Conservation (phyloP, 2,888 invertebrate species). For the Chydorus sphaericus region DNA sequence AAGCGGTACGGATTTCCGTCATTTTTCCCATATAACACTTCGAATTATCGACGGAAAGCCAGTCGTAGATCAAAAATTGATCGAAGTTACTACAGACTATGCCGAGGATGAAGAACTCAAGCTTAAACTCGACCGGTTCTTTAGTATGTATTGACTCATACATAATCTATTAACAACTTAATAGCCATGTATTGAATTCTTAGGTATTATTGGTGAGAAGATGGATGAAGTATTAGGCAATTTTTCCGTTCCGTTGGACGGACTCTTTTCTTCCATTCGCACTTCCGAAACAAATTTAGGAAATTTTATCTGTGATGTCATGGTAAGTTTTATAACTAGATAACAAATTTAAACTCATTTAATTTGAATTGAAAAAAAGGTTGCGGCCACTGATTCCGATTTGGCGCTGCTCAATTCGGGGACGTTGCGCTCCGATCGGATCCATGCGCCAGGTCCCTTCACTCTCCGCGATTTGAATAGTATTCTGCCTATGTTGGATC, state of each 20-base stretch:
- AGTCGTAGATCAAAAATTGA: slow-evolving; percentile 38
- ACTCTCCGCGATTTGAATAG: slow-evolving; percentile 66
- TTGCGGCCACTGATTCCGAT: slow-evolving; percentile 68
- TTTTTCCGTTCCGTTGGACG: slow-evolving; percentile 74
- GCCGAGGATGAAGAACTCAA: slow-evolving; percentile 55
- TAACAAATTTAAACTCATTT: not conserved
- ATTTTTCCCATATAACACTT: slow-evolving; percentile 66
- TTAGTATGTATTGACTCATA: slow-evolving; percentile 32
- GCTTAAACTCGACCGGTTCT: slow-evolving; percentile 53
- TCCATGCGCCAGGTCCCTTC: slow-evolving; percentile 71
- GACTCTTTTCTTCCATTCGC: slow-evolving; percentile 62
- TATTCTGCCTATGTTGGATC: slow-evolving; percentile 74
- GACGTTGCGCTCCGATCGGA: slow-evolving; percentile 57
- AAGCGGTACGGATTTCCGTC: slow-evolving; percentile 80
- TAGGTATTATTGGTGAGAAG: slow-evolving; percentile 64
- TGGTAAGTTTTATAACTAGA: slow-evolving; percentile 33
- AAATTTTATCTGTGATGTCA: slow-evolving; percentile 49
- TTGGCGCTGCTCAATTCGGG: slow-evolving; percentile 74
- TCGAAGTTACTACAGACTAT: slow-evolving; percentile 52
- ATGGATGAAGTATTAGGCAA: slow-evolving; percentile 70
- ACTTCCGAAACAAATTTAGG: slow-evolving; percentile 79
- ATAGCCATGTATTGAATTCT: slow-evolving; percentile 19
- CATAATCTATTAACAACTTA: not conserved
- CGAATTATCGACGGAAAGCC: slow-evolving; percentile 37
- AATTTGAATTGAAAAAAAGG: too few species aligned